Evolutionary conservation across 1,140 invertebrate genomes (phyloP).

Genomic region (Theocolax elegans): DNA sequence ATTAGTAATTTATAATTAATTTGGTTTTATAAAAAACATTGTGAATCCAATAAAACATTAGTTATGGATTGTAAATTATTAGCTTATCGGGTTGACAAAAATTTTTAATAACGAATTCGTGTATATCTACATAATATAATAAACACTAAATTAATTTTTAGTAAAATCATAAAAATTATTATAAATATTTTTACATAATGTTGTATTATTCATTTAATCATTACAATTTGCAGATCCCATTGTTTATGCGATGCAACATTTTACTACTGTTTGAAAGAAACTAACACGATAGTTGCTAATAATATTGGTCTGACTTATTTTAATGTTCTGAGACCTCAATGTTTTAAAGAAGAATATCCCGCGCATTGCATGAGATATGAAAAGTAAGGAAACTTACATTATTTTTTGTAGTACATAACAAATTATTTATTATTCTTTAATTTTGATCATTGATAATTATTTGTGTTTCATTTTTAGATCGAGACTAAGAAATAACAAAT

Average conservation of each 20-base stretch:
- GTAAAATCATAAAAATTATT: no score
- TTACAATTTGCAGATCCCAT: conserved; percentile 65
- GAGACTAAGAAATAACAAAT: conserved; percentile 62
- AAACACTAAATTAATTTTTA: no score
- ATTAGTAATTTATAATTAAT: no score
- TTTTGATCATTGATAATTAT: conserved; percentile 20
- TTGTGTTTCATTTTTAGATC: conserved; percentile 60
- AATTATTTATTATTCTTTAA: not conserved
- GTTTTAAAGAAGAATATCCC: conserved; percentile 68
- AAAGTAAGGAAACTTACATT: conserved; percentile 55
- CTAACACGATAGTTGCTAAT: conserved; percentile 61
- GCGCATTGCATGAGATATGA: conserved; percentile 63
- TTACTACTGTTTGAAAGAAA: conserved; percentile 67
- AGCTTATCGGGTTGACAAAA: no score
- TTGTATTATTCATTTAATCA: no score
- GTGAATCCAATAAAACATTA: no score
- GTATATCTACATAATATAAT: no score
- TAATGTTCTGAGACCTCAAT: conserved; percentile 70
- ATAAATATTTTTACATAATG: conserved; percentile 1
- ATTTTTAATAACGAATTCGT: no score
- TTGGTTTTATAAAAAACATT: no score
- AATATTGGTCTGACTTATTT: conserved; percentile 71
- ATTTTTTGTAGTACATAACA: not conserved
- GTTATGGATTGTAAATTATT: no score
- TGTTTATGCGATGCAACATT: conserved; percentile 72